Base-by-base conservation (phyloP, 2,113 vertebrate genomes). In the Stomatorhinus ivindoensis region DNA sequence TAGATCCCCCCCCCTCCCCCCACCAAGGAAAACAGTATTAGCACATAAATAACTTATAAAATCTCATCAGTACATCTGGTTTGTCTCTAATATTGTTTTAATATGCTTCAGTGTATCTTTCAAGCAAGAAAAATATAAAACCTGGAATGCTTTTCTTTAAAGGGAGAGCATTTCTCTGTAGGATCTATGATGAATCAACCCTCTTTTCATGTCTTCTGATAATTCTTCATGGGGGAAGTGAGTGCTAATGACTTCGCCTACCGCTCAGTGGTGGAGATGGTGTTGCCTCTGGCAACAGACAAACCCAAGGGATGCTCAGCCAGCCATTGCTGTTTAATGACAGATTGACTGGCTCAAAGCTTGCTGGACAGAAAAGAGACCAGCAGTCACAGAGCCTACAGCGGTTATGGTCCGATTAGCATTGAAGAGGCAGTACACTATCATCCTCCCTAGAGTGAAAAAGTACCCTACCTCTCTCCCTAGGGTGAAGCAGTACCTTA, bases 181-280 rank as follows among this genome's bases (percentile, higher is more conserved):
- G 8, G 9, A 27, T 65, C n/a, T 65, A 65, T 65, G 58, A 46
- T 39, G 76, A 85, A 86, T n/a, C 48, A 15, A 86, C n/a, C 46
- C n/a, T n/a, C 44, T 86, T 86, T 51, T 48, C 27, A 76, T 76
- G 69, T 76, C 31, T 76, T 76, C 10, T 53, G 11, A 35, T 53
- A 53, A 53, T 87, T 31, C 17, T 31, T 27, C 27, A 6, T 55
- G 48, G 48, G 50, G 31, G 31, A 87, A n/a, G 50, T 35, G 50
- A 87, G 86, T 50, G 27, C 11, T 87, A 53, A 87, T 87, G 86
- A 35, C 48, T 55, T 55, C 31, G 86, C 86, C 86, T 15, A 87
- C n/a, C 42, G 31, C 27, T 35, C 48, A 53, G 50, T 50, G 19
- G 27, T 86, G 85, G 47, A 86, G 85, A 86, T 13, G 24, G 10